Evolutionary conservation across 2,113 vertebrate species (phyloP).

Genomic region (Microtus ochrogaster): DNA sequence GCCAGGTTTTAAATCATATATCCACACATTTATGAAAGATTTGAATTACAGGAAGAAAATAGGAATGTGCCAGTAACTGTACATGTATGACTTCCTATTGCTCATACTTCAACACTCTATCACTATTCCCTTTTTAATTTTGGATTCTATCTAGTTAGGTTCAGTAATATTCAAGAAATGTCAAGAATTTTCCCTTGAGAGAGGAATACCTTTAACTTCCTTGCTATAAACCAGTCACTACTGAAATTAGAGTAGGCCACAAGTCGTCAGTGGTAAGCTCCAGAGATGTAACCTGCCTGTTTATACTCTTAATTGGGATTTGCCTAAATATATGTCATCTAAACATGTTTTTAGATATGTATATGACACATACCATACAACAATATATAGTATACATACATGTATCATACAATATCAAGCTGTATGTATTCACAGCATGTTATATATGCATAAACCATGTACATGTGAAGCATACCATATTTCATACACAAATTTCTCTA

Average conservation of each 20-base stretch:
- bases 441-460: background rate
- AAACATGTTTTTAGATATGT: background rate
- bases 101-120: background rate
- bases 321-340: background rate
- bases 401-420: background rate
- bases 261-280: background rate
- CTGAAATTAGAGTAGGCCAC: slow-evolving; percentile 48
- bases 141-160: background rate
- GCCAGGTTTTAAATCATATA: background rate
- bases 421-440: background rate
- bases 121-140: background rate
- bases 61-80: background rate
- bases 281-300: background rate
- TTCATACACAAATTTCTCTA: background rate
- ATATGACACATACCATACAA: background rate
- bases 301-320: background rate
- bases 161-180: slow-evolving; percentile 28
- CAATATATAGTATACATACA: background rate
- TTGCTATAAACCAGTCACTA: slow-evolving; percentile 23
- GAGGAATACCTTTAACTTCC: slow-evolving; percentile 30
- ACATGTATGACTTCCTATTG: background rate
- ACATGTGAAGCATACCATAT: background rate
- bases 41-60: slow-evolving; percentile 18
- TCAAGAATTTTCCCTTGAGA: slow-evolving; percentile 52
- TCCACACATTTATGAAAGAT: background rate